Conservation (phyloP, 2,888 invertebrate genomes). For the Fabriciana adippe region DNA sequence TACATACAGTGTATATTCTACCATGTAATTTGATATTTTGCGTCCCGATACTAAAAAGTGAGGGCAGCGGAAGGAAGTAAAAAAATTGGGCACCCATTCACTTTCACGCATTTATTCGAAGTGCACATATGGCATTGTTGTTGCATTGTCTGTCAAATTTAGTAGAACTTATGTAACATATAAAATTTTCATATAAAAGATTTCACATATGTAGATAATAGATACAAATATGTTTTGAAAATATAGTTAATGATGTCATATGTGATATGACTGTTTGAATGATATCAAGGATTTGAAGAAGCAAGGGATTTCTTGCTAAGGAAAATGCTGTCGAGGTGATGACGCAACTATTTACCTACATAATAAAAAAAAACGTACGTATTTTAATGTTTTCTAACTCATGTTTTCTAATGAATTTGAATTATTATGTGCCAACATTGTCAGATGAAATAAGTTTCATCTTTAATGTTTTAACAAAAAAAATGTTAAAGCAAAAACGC, state of each 20-base stretch:
- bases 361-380: no score
- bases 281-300: no score
- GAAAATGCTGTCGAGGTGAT: no score
- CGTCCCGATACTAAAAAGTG: constrained; percentile 74
- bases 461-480: background rate
- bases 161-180: constrained; percentile 1
- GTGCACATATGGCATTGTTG: constrained; percentile 59
- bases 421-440: no score
- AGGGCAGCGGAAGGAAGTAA: constrained; percentile 80
- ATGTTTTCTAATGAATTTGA: no score
- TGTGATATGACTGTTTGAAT: no score
- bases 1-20: constrained; percentile 39
- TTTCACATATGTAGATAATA: no score
- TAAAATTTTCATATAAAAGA: background rate
- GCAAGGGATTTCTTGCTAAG: no score
- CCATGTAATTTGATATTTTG: constrained; percentile 75
- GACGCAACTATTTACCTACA: no score
- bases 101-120: constrained; percentile 71
- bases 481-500: background rate
- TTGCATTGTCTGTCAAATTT: constrained; percentile 34
- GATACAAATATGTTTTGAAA: no score
- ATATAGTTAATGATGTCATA: no score
- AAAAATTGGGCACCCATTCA: constrained; percentile 73
- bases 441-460: constrained; percentile 1
- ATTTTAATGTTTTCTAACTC: no score